Percentiles rank a stretch among this genome's conserved stretches.
Evolutionary conservation across 2,113 vertebrate genomes (phyloP).

Genomic region (Balaeniceps rex): DNA sequence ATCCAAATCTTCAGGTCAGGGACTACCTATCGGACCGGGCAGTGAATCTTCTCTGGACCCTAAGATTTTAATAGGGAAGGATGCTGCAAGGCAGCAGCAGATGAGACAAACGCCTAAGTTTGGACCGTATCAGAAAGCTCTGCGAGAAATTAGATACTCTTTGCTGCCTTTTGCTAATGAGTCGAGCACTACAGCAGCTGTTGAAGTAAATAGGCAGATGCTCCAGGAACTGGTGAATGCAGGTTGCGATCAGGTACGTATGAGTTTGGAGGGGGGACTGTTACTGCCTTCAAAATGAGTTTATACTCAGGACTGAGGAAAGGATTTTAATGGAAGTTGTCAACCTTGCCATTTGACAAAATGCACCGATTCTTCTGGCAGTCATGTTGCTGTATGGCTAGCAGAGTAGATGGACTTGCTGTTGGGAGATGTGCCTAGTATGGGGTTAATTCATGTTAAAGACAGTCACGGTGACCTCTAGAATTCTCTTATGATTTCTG

Average conservation of each 20-base stretch:
- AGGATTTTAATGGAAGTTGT: background rate
- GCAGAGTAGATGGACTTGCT: background rate
- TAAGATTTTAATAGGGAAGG: slow-evolving; percentile 84
- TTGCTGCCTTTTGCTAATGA: slow-evolving; percentile 96
- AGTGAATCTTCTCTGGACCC: slow-evolving; percentile 77
- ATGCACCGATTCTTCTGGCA: background rate
- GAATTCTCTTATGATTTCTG: background rate
- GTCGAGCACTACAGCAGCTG: slow-evolving; percentile 72
- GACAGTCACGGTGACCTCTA: background rate
- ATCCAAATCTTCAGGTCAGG: slow-evolving; percentile 86
- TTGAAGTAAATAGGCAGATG: slow-evolving; percentile 96
- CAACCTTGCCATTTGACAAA: background rate
- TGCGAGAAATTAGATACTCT: slow-evolving; percentile 95
- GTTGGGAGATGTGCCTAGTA: background rate
- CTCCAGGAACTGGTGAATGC: slow-evolving; percentile 95
- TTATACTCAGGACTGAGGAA: background rate
- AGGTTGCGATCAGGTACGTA: slow-evolving; percentile 93
- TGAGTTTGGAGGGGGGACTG: background rate
- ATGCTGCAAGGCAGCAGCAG: slow-evolving; percentile 87
- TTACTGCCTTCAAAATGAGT: background rate
- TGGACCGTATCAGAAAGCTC: slow-evolving; percentile 94
- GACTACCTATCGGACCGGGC: slow-evolving; percentile 76
- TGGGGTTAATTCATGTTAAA: background rate
- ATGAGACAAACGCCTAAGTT: slow-evolving; percentile 90
- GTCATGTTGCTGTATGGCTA: background rate